Evolutionary conservation across 2,113 vertebrate species (phyloP), one percentile per base, ranked within the genome.

Genomic region (Syrrhaptes paradoxus): DNA sequence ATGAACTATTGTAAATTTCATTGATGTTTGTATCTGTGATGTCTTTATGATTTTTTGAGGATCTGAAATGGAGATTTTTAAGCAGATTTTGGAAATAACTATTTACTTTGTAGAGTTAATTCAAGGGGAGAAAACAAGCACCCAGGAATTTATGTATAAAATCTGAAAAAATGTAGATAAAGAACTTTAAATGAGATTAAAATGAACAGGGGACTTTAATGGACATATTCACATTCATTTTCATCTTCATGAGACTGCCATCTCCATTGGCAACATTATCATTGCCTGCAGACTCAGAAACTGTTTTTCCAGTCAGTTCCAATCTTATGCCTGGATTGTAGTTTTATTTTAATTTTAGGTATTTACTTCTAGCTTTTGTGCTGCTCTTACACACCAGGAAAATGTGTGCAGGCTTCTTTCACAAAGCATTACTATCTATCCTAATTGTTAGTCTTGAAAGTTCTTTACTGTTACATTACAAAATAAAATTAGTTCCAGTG

Each of bases 401-500:
- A 85, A 67, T 13, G 13, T 26, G 31, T 32, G 21, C 76, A 62
- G 68, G 26, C 28, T 31, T 71, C 58, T 84, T 29, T 57, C 54
- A 38, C 45, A 66, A 62, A 85, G 31, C 65, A 22, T 22, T 15
- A 43, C 34, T 80, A 14, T 78, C 32, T 80, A 29, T 59, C 49
- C 41, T 57, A 52, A 89, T 57, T 87, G 81, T 92, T 92, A 74
- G 48, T 84, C 57, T 91, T 92, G 73, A 61, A 84, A 84, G 13
- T 59, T 29, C 48, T 89, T 92, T 61, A 9, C 63, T 59, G 11
- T 77, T 87, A 26, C 65, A 34, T 88, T 83, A 74, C 52, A 66
- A 84, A 84, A 77, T 84, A 80, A 83, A 90, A 92, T 77, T 83
- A 90, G 59, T 88, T 92, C 55, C 70, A 84, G 63, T 32, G 48